Conservation (phyloP, 1,140 invertebrate species). For the Maniola jurtina region DNA sequence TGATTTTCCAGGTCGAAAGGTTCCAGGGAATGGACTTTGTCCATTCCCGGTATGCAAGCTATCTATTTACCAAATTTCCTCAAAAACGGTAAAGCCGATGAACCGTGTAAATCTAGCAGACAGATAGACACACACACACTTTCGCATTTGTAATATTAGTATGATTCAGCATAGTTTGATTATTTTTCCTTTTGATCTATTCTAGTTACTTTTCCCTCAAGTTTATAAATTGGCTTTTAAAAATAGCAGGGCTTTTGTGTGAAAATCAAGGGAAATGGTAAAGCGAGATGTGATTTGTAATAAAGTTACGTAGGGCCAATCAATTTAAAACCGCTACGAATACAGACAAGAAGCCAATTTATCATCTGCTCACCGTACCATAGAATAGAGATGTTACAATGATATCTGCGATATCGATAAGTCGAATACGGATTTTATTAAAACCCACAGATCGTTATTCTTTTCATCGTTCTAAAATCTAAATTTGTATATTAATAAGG, state of each 20-base stretch:
- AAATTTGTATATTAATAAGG: background rate
- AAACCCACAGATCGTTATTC: background rate
- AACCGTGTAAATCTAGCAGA: background rate
- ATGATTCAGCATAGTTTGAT: too few species aligned
- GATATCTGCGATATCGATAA: conserved; percentile 15
- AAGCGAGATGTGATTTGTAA: conserved; percentile 23
- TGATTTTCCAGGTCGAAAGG: too few species aligned
- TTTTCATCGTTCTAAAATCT: background rate
- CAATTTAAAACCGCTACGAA: conserved; percentile 41
- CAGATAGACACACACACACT: background rate
- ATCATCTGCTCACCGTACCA: conserved; percentile 38
- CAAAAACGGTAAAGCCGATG: too few species aligned
- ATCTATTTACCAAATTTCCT: too few species aligned
- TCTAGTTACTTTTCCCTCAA: background rate
- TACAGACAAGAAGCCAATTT: conserved; percentile 45
- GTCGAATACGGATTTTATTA: conserved; percentile 4
- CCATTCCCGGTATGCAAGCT: too few species aligned
- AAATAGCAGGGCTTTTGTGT: background rate
- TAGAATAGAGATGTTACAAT: conserved; percentile 25
- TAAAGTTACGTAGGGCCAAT: conserved; percentile 37
- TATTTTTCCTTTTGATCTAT: too few species aligned
- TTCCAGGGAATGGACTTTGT: too few species aligned
- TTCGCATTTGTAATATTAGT: background rate
- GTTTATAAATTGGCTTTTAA: conserved; percentile 6
- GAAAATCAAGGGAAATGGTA: conserved; percentile 7